Percentiles rank a stretch among this genome's conserved stretches.
These are phyloP conservation scores for Ichneumoninae sp. DNA, from an alignment of 2,888 invertebrate genomes.

Conservation along the genomic window DNA sequence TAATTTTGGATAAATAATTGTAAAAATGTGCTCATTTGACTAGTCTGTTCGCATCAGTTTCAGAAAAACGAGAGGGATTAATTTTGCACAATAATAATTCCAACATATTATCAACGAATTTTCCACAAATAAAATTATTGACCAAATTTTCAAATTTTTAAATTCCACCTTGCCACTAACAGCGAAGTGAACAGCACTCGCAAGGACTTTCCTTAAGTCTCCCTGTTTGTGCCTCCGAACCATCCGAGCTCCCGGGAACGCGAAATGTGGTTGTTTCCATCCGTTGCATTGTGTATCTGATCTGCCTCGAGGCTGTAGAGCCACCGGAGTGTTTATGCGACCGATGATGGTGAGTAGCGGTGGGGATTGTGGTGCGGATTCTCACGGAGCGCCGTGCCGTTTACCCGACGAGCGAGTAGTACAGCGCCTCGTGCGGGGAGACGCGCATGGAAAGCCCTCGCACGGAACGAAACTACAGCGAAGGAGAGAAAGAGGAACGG, in stretches of 20 bases:
- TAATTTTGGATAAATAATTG: no score
- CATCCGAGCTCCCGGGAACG: background rate
- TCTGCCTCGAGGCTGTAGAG: background rate
- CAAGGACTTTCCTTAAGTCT: no score
- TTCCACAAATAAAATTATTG: no score
- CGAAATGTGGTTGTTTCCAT: background rate
- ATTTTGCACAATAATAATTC: no score
- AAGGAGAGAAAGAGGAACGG: background rate
- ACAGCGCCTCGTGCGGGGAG: conserved; percentile 1
- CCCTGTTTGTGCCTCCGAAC: background rate
- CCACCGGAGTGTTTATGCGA: conserved; percentile 22
- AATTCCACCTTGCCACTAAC: no score
- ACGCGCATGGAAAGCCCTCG: background rate
- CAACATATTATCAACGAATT: no score
- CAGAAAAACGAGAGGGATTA: no score
- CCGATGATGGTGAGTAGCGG: background rate
- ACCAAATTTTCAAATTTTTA: no score
- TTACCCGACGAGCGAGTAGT: conserved; percentile 36
- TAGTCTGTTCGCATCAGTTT: no score
- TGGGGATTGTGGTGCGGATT: background rate
- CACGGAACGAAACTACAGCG: background rate
- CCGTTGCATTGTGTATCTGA: background rate
- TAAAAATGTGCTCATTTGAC: no score
- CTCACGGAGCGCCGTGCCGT: background rate
- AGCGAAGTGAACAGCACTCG: no score